Conservation (phyloP, 2,797 vertebrate genomes). For the Gymnoscopelus microlampas region DNA sequence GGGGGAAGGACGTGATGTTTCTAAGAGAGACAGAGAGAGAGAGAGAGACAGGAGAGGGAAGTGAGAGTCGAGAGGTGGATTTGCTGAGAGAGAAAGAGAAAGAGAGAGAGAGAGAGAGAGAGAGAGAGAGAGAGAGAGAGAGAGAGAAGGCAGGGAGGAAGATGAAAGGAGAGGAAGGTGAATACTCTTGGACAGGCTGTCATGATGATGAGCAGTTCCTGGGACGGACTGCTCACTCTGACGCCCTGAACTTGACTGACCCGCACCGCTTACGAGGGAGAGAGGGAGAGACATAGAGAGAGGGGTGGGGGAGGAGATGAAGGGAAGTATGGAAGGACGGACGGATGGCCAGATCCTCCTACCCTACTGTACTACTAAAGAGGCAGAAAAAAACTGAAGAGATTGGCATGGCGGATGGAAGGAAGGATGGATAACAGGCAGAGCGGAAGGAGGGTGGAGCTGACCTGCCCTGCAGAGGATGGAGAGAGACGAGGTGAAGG, state of each 20-base stretch:
- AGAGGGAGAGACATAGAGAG: constrained; percentile 11
- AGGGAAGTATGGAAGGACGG: constrained; percentile 5
- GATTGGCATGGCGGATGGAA: neutral
- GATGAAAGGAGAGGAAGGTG: constrained; percentile 45
- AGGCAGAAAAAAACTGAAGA: too few species aligned
- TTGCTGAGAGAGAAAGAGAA: constrained; percentile 32
- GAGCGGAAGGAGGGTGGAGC: neutral
- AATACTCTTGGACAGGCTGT: constrained; percentile 76
- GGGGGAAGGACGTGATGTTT: neutral
- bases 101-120: constrained; percentile 26
- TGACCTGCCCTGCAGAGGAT: neutral
- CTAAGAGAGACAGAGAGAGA: neutral
- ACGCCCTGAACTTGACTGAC: constrained; percentile 56
- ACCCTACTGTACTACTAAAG: too few species aligned
- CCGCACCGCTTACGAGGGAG: constrained; percentile 8
- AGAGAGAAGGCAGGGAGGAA: neutral
- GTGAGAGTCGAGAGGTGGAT: constrained; percentile 30
- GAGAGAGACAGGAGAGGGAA: constrained; percentile 19
- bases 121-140: constrained; percentile 27
- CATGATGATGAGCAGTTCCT: constrained; percentile 59
- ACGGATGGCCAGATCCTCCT: too few species aligned
- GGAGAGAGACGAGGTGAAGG: neutral
- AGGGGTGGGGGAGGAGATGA: neutral
- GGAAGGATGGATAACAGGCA: neutral
- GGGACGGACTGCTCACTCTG: constrained; percentile 64